Evolutionary conservation across 2,888 invertebrate species (phyloP), one percentile per base, ranked within the genome.

Genomic region (Pristionchus fissidentatus): DNA sequence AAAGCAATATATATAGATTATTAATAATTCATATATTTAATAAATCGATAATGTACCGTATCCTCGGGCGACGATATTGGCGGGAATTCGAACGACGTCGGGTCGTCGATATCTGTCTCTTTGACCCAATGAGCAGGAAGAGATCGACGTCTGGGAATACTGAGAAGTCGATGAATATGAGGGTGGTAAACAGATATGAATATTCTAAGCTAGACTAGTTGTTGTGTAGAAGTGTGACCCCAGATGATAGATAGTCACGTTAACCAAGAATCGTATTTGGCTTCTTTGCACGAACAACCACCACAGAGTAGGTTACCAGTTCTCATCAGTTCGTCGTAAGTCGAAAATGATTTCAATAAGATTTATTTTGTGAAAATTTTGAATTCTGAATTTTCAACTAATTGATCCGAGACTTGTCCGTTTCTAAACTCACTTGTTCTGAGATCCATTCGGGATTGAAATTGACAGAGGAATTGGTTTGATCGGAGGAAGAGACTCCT

Each of bases 41-140:
- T 55, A 15, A 22, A 62, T 35, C 19, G 62, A 32, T 32, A 0
- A n/a, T 55, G 8, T 55, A 78, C 78, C 35, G 78, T 52, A 55
- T 78, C 78, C 35, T 78, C 78, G 55, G 78, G 78, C 5, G 78
- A 78, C 4, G 78, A 52, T 13, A 78, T 78, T 3, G 55, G 29
- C 35, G 78, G 35, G 78, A 78, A 78, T 55, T 35, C 49, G 82
- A 82, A 82, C 3, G 57, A 55, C 0, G 46, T 38, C 15, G 82
- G 82, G 38, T 82, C 82, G 26, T 82, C 82, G 35, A 82, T 82
- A n/a, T 82, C 82, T 15, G 82, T 82, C n/a, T 82, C 82, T 26
- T 82, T 82, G 32, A 82, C 70, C 82, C 82, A 82, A 35, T 60
- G 80, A 26, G 80, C 29, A 41, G 60, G 80, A 41, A 60, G 60